phyloP scores from a whole-genome alignment of 2,113 vertebrate genomes.

The Microcebus jonahi region DNA sequence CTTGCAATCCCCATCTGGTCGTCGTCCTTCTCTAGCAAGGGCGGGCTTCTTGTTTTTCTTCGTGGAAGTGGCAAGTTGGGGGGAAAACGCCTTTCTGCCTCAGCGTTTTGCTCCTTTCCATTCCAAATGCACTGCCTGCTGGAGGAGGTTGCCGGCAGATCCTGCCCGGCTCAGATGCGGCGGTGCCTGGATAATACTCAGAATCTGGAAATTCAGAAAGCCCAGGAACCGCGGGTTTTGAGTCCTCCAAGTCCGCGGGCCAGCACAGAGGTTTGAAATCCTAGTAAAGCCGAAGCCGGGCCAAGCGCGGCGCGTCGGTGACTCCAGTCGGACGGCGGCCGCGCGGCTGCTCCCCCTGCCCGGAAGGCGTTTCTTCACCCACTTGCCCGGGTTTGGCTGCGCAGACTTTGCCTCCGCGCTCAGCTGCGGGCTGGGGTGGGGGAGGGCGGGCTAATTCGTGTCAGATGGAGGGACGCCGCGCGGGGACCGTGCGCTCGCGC shows the following conservation, averaged over 20 bases:
- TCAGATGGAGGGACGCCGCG: constrained; percentile 49
- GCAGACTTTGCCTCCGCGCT: background rate
- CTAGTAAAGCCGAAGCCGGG: background rate
- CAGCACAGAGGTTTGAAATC: constrained; percentile 50
- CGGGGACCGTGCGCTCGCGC: constrained; percentile 20
- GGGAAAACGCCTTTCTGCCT: background rate
- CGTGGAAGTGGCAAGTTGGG: background rate
- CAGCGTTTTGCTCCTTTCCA: background rate
- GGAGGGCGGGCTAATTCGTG: constrained; percentile 51
- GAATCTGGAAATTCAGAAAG: constrained; percentile 29
- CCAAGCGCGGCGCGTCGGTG: constrained; percentile 9
- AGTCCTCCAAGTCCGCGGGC: background rate
- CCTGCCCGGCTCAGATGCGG: background rate
- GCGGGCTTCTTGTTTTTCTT: background rate
- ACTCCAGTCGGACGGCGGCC: background rate
- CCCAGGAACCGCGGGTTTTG: background rate
- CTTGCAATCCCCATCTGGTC: background rate
- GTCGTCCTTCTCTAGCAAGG: background rate
- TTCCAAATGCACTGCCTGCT: background rate
- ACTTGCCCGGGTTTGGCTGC: constrained; percentile 5
- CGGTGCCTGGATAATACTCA: background rate
- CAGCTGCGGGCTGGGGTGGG: constrained; percentile 10
- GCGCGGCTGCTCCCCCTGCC: background rate
- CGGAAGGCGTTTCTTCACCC: constrained; percentile 15
- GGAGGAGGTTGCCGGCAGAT: background rate